These are phyloP conservation scores for Bruchidius siliquastri DNA, from an alignment of 2,888 invertebrate species.

Conservation along the genomic window DNA sequence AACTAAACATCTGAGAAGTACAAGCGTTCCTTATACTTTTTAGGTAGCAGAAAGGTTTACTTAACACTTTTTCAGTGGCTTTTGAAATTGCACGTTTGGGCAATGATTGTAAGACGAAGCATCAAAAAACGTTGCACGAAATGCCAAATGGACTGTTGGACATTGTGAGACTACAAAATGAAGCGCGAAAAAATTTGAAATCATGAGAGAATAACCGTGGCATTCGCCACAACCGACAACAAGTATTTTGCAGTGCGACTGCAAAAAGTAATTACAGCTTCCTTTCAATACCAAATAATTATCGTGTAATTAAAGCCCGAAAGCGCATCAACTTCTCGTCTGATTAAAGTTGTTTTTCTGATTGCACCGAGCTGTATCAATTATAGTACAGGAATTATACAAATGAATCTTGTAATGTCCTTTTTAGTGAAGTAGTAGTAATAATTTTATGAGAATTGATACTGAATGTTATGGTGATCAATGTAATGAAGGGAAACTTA, in stretches of 20 bases:
- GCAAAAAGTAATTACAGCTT: background rate
- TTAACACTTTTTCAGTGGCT: background rate
- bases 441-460: too few species aligned
- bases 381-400: background rate
- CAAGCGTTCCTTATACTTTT: too few species aligned
- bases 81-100: background rate
- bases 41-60: too few species aligned
- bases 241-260: background rate
- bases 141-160: background rate
- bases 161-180: background rate
- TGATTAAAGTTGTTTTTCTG: background rate
- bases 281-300: background rate
- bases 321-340: background rate
- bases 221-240: background rate
- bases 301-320: background rate
- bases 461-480: too few species aligned
- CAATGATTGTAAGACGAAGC: background rate
- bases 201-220: background rate
- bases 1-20: too few species aligned
- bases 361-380: background rate
- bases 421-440: too few species aligned
- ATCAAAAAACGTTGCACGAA: background rate
- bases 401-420: too few species aligned
- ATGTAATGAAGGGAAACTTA: too few species aligned
- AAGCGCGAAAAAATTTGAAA: background rate